A percentile compares a stretch with the other conserved stretches of the same genome.
Conservation (phyloP, 2,888 invertebrate genomes). For the Malthinus flaveolus region DNA sequence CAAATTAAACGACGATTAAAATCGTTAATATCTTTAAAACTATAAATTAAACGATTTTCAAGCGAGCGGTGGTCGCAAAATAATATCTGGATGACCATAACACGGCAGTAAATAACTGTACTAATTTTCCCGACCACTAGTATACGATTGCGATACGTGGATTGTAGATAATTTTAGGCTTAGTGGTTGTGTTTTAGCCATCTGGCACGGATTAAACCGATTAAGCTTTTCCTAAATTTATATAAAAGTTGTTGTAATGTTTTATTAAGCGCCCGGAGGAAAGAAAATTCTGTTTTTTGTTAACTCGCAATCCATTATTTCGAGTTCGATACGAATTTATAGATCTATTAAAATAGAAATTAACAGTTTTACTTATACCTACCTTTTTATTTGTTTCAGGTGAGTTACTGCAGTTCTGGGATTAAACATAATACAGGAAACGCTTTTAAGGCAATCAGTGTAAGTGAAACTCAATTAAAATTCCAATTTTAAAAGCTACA, state of each 20-base stretch:
- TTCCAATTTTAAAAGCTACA: too few relatives aligned
- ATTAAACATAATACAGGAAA: too few relatives aligned
- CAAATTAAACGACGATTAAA: slow-evolving; percentile 22
- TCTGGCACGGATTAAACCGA: slow-evolving; percentile 26
- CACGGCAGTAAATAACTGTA: slow-evolving; percentile 27
- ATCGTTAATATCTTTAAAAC: slow-evolving; percentile 24
- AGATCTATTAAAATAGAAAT: too few relatives aligned
- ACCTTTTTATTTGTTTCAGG: too few relatives aligned
- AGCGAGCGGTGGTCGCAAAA: slow-evolving; percentile 22
- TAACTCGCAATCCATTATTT: too few relatives aligned
- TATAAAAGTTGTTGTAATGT: slow-evolving; percentile 10
- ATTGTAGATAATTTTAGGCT: slow-evolving; percentile 25
- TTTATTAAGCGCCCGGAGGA: too few relatives aligned
- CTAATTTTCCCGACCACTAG: slow-evolving; percentile 25
- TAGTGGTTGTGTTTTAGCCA: slow-evolving; percentile 25
- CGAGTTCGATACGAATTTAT: too few relatives aligned
- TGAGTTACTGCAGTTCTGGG: too few relatives aligned
- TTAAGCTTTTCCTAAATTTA: slow-evolving; percentile 21
- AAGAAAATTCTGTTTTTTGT: too few relatives aligned
- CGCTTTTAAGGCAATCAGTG: too few relatives aligned
- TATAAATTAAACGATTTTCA: slow-evolving; percentile 28
- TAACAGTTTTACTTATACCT: too few relatives aligned
- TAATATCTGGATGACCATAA: slow-evolving; percentile 29
- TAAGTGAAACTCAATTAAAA: too few relatives aligned
- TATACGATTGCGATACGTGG: slow-evolving; percentile 13